Base-by-base conservation (phyloP, 1,140 invertebrate genomes). In the Hyles vespertilio region DNA sequence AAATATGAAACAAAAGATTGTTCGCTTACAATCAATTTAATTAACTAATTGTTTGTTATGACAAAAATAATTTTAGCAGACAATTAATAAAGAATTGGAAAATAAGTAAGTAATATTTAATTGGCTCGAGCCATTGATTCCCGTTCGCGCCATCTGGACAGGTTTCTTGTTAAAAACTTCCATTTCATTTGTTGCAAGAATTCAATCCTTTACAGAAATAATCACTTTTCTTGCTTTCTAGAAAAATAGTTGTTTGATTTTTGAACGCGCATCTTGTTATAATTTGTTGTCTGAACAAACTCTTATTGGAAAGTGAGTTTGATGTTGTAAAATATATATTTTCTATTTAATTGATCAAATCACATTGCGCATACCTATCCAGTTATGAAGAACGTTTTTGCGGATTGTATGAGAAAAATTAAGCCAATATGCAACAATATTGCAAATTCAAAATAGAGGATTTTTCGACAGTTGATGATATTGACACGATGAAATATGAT, bases 81-180 rank as follows among this genome's bases (percentile, higher is more conserved):
- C 50, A 60, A 52, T 61, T 60, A 58, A 54, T 36, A 50, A 60
- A 65, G 12, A 61, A 54, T 46, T 56, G 52, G 56, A 58, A 63
- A 58, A 64, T 48, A 51, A 50, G 67, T 51, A 67, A 74, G 52
- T 9, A 77, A 72, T 58, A 77, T 75, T 77, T 83, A 83, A 83
- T 79, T 81, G 76, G 63, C 61, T 51, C 69, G 65, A 72, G 9
- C 76, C 74, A 84, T 78, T 81, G 79, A 67, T 50, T 75, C 63
- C 54, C 67, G 60, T 60, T 32, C 40, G 52, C 57, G 61, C 60
- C 63, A 40, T 40, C 36, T 71, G 50, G 57, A 61, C 57, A 50
- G 53, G 65, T 59, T 60, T 68, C 83, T 87, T 84, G 83, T 87
- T 87, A 87, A 86, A 87, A 86, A 79, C 73, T 87, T 87, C 80